Conservation (phyloP, 1,140 invertebrate species). For the Calliopsis andreniformis region DNA sequence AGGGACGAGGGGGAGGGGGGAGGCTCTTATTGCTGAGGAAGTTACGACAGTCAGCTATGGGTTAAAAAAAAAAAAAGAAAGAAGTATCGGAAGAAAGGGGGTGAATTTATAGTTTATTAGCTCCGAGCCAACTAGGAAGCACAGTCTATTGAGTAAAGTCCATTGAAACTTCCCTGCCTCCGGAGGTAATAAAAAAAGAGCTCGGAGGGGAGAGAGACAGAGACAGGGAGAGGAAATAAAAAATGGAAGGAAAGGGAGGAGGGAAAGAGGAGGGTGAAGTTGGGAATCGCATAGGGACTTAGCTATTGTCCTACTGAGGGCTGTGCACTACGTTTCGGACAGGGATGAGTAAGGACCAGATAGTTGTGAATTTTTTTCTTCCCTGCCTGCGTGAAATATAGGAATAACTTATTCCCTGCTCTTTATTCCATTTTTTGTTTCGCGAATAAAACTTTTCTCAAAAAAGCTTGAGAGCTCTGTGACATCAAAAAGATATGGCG, state of each 20-base stretch:
- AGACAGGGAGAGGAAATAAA: neutral
- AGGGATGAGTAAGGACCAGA: neutral
- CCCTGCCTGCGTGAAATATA: neutral
- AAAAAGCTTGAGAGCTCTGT: too few species aligned
- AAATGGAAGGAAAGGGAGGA: constrained; percentile 13
- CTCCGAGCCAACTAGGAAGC: constrained; percentile 68
- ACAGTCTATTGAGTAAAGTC: constrained; percentile 74
- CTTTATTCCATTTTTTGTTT: neutral
- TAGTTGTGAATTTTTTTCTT: neutral
- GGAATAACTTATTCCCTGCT: neutral
- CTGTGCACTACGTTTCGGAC: constrained; percentile 28
- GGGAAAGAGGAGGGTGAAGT: neutral
- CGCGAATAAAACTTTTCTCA: too few species aligned
- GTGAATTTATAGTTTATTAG: constrained; percentile 77
- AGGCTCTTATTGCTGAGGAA: constrained; percentile 18
- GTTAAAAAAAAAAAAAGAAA: constrained; percentile 67
- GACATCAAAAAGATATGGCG: too few species aligned
- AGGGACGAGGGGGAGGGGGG: too few species aligned
- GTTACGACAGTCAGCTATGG: constrained; percentile 40
- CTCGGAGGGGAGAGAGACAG: neutral
- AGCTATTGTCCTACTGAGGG: constrained; percentile 5
- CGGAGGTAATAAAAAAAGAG: constrained; percentile 60
- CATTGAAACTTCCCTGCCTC: constrained; percentile 75
- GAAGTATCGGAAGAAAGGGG: constrained; percentile 58
- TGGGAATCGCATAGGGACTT: constrained; percentile 5